phyloP scores from a whole-genome alignment of 2,797 vertebrate genomes.

The Eospalax fontanierii region DNA sequence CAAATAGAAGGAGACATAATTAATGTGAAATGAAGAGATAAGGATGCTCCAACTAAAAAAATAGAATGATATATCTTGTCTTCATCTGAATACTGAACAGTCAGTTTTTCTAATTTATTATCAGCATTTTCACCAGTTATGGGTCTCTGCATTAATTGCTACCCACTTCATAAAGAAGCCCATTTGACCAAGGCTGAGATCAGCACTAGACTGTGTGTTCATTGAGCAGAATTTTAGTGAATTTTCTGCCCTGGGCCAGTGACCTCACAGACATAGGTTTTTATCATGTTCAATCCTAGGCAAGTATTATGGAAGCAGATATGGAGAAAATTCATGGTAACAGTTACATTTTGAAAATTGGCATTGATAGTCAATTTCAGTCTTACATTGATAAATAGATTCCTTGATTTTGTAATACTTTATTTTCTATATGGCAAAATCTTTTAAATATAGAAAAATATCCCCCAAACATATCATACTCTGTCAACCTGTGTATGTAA shows the following conservation, averaged over 20 bases:
- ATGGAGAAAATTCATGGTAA: background rate
- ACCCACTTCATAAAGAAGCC: background rate
- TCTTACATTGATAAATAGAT: background rate
- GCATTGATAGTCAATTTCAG: background rate
- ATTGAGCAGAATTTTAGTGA: background rate
- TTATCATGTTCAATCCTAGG: background rate
- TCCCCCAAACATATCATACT: background rate
- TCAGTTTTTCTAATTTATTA: background rate
- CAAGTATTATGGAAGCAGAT: background rate
- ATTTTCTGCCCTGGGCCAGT: background rate
- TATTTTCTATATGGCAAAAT: background rate
- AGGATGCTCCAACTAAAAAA: background rate
- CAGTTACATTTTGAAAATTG: conserved; percentile 1
- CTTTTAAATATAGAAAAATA: background rate
- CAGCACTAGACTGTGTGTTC: background rate
- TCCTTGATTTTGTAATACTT: conserved; percentile 8
- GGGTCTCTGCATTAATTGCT: background rate
- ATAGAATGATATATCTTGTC: background rate
- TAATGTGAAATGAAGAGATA: background rate
- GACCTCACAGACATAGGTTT: background rate
- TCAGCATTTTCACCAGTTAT: background rate
- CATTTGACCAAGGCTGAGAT: background rate
- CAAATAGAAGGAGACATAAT: background rate
- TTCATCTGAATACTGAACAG: background rate
- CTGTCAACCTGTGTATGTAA: background rate